phyloP scores from a whole-genome alignment of 2,797 vertebrate genomes.

The Pampus argenteus region DNA sequence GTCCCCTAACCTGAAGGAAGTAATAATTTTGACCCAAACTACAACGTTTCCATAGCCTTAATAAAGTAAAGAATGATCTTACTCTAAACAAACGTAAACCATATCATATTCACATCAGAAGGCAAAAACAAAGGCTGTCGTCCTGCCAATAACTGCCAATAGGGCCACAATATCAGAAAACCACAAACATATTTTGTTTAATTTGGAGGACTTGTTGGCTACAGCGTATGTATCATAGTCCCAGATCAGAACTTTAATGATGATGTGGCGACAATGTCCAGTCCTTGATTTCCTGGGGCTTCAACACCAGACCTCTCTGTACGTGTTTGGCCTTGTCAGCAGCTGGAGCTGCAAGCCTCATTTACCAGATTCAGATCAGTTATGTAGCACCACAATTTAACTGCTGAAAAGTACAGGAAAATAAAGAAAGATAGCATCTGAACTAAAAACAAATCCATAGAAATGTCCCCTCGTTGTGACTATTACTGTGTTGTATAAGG shows the following conservation, averaged over 20 bases:
- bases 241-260: conserved; percentile 35
- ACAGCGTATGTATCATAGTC: conserved; percentile 7
- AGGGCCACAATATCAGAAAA: no score
- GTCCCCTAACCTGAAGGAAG: no score
- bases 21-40: no score
- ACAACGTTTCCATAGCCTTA: no score
- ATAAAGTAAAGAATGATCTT: no score
- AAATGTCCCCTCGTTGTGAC: conserved; percentile 61
- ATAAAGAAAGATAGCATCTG: conserved; percentile 81
- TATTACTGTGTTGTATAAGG: conserved; percentile 71
- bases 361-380: conserved; percentile 83
- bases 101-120: no score
- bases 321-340: conserved; percentile 70
- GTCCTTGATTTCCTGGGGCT: conserved; percentile 42
- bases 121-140: no score
- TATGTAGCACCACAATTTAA: conserved; percentile 75
- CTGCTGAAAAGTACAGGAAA: conserved; percentile 83
- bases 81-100: no score
- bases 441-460: conserved; percentile 79
- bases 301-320: conserved; percentile 48
- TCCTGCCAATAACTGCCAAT: no score
- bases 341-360: conserved; percentile 80
- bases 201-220: background rate
- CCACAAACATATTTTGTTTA: no score
- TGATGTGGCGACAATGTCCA: conserved; percentile 46